Percentiles rank a stretch among this genome's conserved stretches.
Evolutionary conservation across 2,113 vertebrate genomes (phyloP).

Genomic region (Rhodinocichla rosea): DNA sequence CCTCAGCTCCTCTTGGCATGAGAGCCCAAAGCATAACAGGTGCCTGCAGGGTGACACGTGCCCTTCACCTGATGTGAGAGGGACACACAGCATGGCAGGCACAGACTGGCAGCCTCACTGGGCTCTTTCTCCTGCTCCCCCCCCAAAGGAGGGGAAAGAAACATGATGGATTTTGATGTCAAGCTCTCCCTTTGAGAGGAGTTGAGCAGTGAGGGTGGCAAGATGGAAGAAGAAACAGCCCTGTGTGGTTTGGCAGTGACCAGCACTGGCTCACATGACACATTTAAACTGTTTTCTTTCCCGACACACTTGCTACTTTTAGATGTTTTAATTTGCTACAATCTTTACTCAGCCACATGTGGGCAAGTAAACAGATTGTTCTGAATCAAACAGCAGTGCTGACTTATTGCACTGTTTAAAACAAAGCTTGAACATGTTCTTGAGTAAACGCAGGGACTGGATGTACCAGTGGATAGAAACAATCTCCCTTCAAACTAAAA

Average conservation of each 20-base stretch:
- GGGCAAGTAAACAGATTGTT: constrained; percentile 13
- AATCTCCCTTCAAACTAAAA: neutral
- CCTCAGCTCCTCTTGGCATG: neutral
- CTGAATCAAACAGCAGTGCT: neutral
- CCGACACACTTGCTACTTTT: neutral
- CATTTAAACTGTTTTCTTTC: neutral
- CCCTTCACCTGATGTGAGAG: too few species aligned
- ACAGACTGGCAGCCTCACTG: neutral
- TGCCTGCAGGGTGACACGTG: rapidly evolving
- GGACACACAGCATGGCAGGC: neutral
- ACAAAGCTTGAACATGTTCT: neutral
- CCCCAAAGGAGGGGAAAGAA: neutral
- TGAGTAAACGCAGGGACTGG: neutral
- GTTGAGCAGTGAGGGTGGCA: neutral
- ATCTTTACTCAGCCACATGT: neutral
- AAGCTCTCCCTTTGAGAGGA: neutral
- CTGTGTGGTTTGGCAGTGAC: neutral
- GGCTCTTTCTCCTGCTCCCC: neutral
- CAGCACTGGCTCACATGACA: neutral
- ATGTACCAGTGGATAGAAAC: neutral
- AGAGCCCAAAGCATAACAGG: neutral
- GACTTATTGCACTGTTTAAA: neutral
- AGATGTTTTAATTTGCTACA: neutral
- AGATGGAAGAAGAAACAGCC: neutral
- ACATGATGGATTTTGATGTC: neutral